Percentiles rank a stretch among this genome's conserved stretches.
These are phyloP conservation scores for Timandra comae DNA, from an alignment of 2,888 invertebrate genomes.

Conservation along the genomic window DNA sequence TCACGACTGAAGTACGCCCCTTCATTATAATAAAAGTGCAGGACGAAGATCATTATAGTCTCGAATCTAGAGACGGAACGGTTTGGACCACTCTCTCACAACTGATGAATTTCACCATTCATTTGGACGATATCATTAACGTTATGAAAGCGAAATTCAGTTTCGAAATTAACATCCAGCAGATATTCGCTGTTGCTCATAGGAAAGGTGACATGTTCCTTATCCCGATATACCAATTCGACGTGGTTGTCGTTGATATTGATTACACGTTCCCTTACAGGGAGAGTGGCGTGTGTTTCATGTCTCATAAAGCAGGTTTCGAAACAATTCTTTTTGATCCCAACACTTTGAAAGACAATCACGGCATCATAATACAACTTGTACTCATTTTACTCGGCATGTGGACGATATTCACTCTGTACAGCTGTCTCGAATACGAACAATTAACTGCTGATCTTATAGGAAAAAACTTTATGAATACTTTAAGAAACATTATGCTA, in stretches of 20 bases:
- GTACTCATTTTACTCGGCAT: slow-evolving; percentile 42
- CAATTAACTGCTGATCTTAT: slow-evolving; percentile 41
- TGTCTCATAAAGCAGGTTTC: slow-evolving; percentile 51
- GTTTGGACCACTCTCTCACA: slow-evolving; percentile 52
- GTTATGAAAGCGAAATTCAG: slow-evolving; percentile 40
- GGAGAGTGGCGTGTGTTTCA: slow-evolving; percentile 60
- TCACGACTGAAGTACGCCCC: slow-evolving; percentile 38
- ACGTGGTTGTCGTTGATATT: slow-evolving; percentile 46
- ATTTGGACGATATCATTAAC: slow-evolving; percentile 34
- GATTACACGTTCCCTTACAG: slow-evolving; percentile 49
- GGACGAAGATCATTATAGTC: slow-evolving; percentile 34
- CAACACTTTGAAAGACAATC: slow-evolving; percentile 35
- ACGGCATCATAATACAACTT: slow-evolving; percentile 29
- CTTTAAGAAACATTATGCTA: slow-evolving; percentile 45
- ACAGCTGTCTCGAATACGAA: slow-evolving; percentile 35
- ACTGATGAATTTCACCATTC: slow-evolving; percentile 54
- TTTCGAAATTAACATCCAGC: slow-evolving; percentile 43
- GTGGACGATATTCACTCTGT: slow-evolving; percentile 52
- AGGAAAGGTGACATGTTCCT: slow-evolving; percentile 53
- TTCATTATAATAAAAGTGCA: slow-evolving; percentile 37
- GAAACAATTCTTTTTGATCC: slow-evolving; percentile 51
- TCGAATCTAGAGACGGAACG: slow-evolving; percentile 48
- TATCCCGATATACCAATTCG: slow-evolving; percentile 56
- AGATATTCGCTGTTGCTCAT: slow-evolving; percentile 43
- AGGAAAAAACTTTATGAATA: slow-evolving; percentile 59